Evolutionary conservation across 2,113 vertebrate species (phyloP).

Genomic region (Leucoraja erinaceus): DNA sequence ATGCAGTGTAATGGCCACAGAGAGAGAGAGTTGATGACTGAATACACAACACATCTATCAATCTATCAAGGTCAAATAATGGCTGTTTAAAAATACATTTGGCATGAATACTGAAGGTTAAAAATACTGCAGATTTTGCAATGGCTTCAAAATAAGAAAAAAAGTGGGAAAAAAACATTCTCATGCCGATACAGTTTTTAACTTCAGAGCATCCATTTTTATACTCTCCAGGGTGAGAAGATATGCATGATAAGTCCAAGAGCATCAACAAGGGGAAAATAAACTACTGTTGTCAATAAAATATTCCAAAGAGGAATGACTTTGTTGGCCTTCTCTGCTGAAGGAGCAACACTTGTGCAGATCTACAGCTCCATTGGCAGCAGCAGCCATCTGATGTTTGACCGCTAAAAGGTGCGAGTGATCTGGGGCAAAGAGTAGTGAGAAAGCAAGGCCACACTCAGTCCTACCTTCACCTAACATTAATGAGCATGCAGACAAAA

Average conservation of each 20-base stretch:
- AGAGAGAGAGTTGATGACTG: neutral
- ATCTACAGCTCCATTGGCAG: neutral
- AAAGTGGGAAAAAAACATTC: neutral
- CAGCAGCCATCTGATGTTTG: neutral
- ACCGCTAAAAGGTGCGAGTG: neutral
- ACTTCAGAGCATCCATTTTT: slow-evolving; percentile 2
- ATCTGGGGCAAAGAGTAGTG: too few species aligned
- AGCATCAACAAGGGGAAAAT: neutral
- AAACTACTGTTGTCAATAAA: neutral
- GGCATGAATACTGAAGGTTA: neutral
- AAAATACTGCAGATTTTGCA: neutral
- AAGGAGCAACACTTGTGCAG: neutral
- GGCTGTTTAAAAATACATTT: neutral
- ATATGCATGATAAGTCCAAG: neutral
- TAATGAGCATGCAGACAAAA: neutral
- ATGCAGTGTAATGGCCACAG: neutral
- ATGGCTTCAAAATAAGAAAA: neutral
- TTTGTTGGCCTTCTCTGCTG: neutral
- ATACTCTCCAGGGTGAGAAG: neutral
- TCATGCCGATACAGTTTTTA: neutral
- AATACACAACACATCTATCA: neutral
- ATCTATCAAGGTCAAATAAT: neutral
- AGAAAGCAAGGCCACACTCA: neutral
- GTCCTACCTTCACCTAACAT: neutral
- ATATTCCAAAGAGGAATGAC: neutral